Conservation (phyloP, 2,113 vertebrate species). For the Podocnemis expansa region DNA sequence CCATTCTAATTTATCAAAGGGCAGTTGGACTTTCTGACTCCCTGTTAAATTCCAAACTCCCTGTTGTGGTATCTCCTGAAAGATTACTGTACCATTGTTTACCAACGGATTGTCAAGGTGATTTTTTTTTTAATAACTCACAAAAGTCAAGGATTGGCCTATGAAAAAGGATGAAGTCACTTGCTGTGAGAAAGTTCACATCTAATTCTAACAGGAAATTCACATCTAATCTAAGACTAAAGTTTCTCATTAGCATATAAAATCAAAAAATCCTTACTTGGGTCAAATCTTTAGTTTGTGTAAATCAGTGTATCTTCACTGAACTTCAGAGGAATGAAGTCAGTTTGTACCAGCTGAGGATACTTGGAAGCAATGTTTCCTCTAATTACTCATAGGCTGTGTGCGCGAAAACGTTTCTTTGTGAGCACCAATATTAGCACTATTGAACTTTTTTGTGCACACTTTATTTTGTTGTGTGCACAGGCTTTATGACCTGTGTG, state of each 20-base stretch:
- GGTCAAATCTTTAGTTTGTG: too few species aligned
- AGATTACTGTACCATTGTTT: not conserved
- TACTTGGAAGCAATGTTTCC: not conserved
- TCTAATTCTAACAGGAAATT: too few species aligned
- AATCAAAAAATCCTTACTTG: not conserved
- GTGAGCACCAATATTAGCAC: too few species aligned
- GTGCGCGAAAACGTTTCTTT: too few species aligned
- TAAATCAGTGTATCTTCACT: not conserved
- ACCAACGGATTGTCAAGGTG: not conserved
- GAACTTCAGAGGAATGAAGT: not conserved
- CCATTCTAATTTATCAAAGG: not conserved
- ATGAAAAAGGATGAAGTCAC: not conserved
- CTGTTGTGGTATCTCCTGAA: not conserved
- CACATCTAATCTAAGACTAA: not conserved
- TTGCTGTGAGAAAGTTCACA: not conserved
- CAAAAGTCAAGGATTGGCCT: not conserved
- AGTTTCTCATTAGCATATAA: not conserved
- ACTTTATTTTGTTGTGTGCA: too few species aligned
- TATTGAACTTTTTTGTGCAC: too few species aligned
- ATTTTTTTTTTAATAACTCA: not conserved
- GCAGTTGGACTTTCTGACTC: not conserved
- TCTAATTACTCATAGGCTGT: too few species aligned
- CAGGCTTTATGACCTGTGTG: too few species aligned
- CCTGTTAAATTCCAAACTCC: not conserved
- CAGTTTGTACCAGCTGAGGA: not conserved